phyloP scores from a whole-genome alignment of 2,113 vertebrate genomes.

The Corythoichthys intestinalis region DNA sequence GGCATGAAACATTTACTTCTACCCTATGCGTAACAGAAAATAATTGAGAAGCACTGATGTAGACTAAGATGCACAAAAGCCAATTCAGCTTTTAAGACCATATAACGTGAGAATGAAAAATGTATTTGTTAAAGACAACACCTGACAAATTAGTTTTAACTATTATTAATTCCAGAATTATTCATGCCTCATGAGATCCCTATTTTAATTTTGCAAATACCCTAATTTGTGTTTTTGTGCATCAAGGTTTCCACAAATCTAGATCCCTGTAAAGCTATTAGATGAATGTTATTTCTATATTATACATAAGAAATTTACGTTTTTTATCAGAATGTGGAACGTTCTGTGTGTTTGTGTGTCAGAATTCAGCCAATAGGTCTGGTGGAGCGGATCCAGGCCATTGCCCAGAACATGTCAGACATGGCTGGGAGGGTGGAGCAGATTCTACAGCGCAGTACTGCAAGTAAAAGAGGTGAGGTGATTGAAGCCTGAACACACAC shows the following conservation, averaged over 20 bases:
- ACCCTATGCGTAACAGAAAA: no score
- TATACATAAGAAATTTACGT: neutral
- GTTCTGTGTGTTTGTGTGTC: conserved; percentile 9
- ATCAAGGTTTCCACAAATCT: neutral
- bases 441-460: conserved; percentile 86
- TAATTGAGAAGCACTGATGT: no score
- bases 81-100: neutral
- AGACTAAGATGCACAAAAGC: neutral
- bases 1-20: no score
- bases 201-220: neutral
- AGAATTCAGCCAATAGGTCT: conserved; percentile 83
- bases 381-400: conserved; percentile 94
- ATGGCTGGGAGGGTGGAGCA: conserved; percentile 91
- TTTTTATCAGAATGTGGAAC: neutral
- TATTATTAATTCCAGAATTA: conserved; percentile 1
- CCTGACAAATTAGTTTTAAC: neutral
- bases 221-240: neutral
- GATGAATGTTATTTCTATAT: neutral
- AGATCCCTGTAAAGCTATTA: neutral
- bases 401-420: conserved; percentile 94
- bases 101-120: neutral
- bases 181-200: neutral
- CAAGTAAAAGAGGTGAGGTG: conserved; percentile 75
- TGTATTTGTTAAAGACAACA: neutral
- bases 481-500: neutral